phyloP scores from a whole-genome alignment of 1,140 invertebrate species.

The Bombus sylvicola region DNA sequence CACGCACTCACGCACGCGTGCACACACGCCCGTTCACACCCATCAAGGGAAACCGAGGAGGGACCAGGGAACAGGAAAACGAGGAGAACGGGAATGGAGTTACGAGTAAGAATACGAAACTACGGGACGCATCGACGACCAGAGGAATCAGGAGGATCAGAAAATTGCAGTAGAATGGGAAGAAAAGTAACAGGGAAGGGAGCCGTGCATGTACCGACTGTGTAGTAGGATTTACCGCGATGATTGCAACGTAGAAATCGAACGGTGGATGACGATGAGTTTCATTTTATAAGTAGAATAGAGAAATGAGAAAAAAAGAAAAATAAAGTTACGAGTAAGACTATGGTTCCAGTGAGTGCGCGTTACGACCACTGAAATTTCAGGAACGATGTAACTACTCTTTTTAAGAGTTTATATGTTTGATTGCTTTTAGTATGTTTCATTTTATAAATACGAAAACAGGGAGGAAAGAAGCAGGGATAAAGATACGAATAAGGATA shows the following conservation, averaged over 20 bases:
- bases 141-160: neutral
- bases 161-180: constrained; percentile 8
- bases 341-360: too few relatives aligned
- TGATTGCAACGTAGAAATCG: neutral
- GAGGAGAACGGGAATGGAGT: neutral
- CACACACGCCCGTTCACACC: constrained; percentile 28
- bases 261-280: neutral
- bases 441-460: too few relatives aligned
- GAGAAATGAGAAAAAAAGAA: too few relatives aligned
- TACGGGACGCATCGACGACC: neutral
- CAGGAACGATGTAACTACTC: too few relatives aligned
- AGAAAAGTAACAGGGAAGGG: neutral
- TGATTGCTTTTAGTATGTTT: too few relatives aligned
- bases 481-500: neutral
- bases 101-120: constrained; percentile 5
- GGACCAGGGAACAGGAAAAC: neutral
- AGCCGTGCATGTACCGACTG: neutral
- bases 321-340: too few relatives aligned
- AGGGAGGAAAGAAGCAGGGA: neutral
- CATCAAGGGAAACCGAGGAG: constrained; percentile 28
- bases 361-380: too few relatives aligned
- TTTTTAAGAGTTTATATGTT: too few relatives aligned
- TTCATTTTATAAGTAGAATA: too few relatives aligned
- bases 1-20: neutral
- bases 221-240: neutral